Base-by-base conservation (phyloP, 2,888 invertebrate species). In the Ellobium chinense region DNA sequence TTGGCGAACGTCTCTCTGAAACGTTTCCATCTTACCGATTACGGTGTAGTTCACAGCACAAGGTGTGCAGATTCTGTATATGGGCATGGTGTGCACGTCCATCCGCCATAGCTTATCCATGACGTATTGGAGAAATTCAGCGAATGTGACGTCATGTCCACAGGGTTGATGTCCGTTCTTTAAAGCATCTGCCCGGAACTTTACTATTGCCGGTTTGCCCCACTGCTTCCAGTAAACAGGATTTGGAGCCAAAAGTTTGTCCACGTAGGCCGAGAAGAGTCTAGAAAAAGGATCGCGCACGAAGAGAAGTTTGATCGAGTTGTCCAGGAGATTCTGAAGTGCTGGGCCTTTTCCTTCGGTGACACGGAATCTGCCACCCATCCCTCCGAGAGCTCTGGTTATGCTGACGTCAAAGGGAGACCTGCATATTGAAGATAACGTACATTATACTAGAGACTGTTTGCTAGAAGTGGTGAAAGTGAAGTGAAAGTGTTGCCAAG, bases 241-340 rank as follows among this genome's bases (percentile, higher is more conserved):
- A 63, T 85, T 86, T 24, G 86, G 86, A 1, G 84, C 84, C 72
- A 84, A 54, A 9, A 86, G 70, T 46, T 86, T 86, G 68, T 86
- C 86, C 1, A 86, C 82, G 31, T 81, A 86, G 0, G 81, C 83
- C 1, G 86, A 84, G 14, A 78, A 81, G 1, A 86, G 54, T 7
- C 81, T 62, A 21, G 72, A 66, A 31, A 29, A 81, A 3, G 81
- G 81, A 4, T 81, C 81, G 14, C 81, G 46, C 2, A 54, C 73
- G 34, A 78, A 66, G 4, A 81, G n/a, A 2, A 78, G 39, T 37
- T 77, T 73, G 60, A 37, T 65, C 27, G 65, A 76, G 36, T 63
- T 34, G 3, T 56, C 39, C 31, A 63, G 56, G 7, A 81, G 60
- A 9, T 58, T 18, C 7, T 46, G n/a, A 12, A 70, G 39, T 27